Percentiles rank a stretch among this genome's conserved stretches.
These are phyloP conservation scores for Nephila pilipes DNA, from an alignment of 1,140 invertebrate species.

Conservation along the genomic window DNA sequence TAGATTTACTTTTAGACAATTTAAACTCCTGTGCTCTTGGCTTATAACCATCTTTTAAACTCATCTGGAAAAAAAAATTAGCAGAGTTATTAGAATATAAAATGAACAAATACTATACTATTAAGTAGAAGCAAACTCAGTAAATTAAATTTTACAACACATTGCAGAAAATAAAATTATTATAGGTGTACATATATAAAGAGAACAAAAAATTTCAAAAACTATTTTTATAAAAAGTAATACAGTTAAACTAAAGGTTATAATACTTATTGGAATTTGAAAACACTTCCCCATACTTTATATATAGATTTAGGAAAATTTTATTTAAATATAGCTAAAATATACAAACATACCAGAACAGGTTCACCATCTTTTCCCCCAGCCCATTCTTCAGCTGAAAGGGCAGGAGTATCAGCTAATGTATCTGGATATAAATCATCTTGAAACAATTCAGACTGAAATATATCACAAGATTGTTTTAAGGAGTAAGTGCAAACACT, in stretches of 20 bases:
- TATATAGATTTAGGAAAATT: too few relatives aligned
- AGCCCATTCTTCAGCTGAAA: conserved; percentile 97
- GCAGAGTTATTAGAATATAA: neutral
- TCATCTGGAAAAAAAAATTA: conserved; percentile 80
- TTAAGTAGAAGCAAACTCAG: neutral
- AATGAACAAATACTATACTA: neutral
- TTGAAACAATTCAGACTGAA: conserved; percentile 97
- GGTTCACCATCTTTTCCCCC: conserved; percentile 93
- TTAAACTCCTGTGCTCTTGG: conserved; percentile 84
- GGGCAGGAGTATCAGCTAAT: conserved; percentile 91
- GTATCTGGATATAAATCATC: conserved; percentile 99
- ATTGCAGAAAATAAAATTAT: neutral
- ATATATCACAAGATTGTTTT: conserved; percentile 26
- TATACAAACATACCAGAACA: conserved; percentile 83
- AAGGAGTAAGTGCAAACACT: too few relatives aligned
- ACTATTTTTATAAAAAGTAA: neutral
- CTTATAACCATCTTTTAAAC: conserved; percentile 83
- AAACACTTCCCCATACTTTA: neutral
- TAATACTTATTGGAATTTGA: neutral
- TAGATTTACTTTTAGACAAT: conserved; percentile 84
- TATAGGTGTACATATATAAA: too few relatives aligned
- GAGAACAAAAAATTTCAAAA: too few relatives aligned
- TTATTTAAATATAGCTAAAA: too few relatives aligned
- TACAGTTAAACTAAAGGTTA: neutral
- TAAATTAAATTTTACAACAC: neutral